phyloP scores from a whole-genome alignment of 2,888 invertebrate genomes.

The Dryocosmus kuriphilus region DNA sequence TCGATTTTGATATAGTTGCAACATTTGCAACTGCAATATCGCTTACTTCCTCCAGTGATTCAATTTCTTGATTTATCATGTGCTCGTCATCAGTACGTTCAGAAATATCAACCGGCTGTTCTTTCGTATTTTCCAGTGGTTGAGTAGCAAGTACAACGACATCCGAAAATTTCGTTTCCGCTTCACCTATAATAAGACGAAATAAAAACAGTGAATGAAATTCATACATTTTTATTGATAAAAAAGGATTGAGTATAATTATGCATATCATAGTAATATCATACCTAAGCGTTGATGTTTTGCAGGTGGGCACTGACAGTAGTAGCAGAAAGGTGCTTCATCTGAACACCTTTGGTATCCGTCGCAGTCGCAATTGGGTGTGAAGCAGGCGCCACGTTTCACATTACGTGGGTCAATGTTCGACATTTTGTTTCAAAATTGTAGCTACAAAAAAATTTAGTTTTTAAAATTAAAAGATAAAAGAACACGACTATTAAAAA shows the following conservation, averaged over 20 bases:
- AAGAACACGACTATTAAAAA: neutral
- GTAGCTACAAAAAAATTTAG: too few relatives aligned
- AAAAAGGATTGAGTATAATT: neutral
- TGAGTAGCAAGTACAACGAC: neutral
- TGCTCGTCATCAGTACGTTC: too few relatives aligned
- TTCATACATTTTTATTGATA: neutral
- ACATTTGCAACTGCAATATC: neutral
- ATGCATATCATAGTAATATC: neutral
- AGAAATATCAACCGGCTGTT: neutral
- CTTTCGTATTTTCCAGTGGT: neutral
- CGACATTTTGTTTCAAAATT: neutral
- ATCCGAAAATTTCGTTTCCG: neutral
- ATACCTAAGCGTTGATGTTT: neutral
- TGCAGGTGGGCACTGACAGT: neutral
- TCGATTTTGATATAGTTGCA: neutral
- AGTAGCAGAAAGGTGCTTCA: neutral
- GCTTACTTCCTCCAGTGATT: neutral
- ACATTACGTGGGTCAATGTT: neutral
- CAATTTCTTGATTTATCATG: neutral
- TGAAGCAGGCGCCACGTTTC: neutral
- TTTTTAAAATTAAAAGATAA: neutral
- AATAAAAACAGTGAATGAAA: neutral
- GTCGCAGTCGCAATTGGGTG: neutral
- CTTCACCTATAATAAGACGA: neutral
- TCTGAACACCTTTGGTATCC: neutral